Evolutionary conservation across 1,140 invertebrate species (phyloP).

Genomic region (Palaemon carinicauda): DNA sequence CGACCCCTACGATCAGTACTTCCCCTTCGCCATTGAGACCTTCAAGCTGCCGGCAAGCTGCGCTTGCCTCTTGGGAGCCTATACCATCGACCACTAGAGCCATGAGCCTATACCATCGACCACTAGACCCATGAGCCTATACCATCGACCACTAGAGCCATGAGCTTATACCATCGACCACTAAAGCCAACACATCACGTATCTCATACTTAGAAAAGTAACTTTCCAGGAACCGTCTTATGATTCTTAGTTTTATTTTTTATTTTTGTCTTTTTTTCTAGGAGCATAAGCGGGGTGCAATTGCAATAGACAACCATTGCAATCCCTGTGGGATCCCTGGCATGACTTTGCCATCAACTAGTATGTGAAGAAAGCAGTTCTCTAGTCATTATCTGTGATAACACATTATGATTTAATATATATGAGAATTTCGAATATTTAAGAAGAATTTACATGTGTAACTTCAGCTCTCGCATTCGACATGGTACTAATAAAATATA

Average conservation of each 20-base stretch:
- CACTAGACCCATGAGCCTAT: too few relatives aligned
- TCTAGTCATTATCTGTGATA: conserved; percentile 43
- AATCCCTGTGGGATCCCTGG: not conserved
- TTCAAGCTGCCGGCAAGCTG: conserved; percentile 61
- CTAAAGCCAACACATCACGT: conserved; percentile 4
- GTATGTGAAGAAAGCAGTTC: conserved; percentile 37
- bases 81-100: conserved; percentile 24
- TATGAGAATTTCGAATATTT: not conserved
- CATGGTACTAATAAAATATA: not conserved
- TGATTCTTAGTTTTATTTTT: conserved; percentile 3
- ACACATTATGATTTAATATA: not conserved
- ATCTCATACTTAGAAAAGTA: not conserved
- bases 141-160: too few relatives aligned
- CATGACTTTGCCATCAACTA: not conserved
- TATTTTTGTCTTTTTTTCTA: not conserved
- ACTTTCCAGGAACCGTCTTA: not conserved
- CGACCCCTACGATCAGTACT: conserved; percentile 60
- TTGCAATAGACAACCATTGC: not conserved
- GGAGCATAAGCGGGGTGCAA: not conserved
- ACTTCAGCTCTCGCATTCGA: conserved; percentile 8
- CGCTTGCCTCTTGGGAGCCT: conserved; percentile 54
- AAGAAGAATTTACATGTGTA: not conserved
- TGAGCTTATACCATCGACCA: conserved; percentile 35
- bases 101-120: conserved; percentile 34
- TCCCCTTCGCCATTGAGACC: conserved; percentile 60